Evolutionary conservation across 2,797 vertebrate species (phyloP), one percentile per base, ranked within the genome.

Genomic region (Alcedo quadribrachys): DNA sequence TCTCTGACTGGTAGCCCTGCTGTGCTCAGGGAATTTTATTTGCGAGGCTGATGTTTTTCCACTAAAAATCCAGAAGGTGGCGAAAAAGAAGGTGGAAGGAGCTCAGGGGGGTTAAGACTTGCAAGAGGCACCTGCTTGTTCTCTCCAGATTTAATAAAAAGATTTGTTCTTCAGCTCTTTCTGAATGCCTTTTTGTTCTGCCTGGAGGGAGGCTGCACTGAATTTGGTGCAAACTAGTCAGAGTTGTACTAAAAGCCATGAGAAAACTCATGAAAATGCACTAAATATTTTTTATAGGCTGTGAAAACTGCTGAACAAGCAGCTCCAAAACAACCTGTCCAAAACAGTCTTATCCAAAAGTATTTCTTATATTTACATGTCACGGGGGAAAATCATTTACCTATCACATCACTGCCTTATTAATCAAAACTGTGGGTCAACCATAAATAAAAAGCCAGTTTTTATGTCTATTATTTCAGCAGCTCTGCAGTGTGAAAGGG

Each of bases 361-460:
- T 67, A 2, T 40, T 3, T 60, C 14, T 84, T 48, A 5, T n/a
- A 30, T 45, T 82, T 55, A 15, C 24, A 40, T 50, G 8, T 32
- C 2, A 2, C 11, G 4, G 25, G 43, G 42, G 58, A 27, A 58
- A 5, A 28, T 19, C 2, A 16, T 28, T 53, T 48, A 21, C 5
- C 9, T 15, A 9, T 28, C 2, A 0, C 5, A 2, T 12, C 42
- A 7, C 6, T 73, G 13, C 18, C 5, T 16, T 63, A 5, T 48
- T 55, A 43, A 14, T 25, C 4, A 2, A 78, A 66, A 35, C 0
- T 21, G 25, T 21, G 15, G 15, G 4, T 5, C 25, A 85, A 15
- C 32, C 11, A 22, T 32, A 22, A 71, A 48, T 51, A 15, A 65
- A 40, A 37, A 24, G 21, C 13, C 18, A 10, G 7, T 2, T 80